Conservation (phyloP, 2,888 invertebrate genomes). For the Oligia fasciuncula region DNA sequence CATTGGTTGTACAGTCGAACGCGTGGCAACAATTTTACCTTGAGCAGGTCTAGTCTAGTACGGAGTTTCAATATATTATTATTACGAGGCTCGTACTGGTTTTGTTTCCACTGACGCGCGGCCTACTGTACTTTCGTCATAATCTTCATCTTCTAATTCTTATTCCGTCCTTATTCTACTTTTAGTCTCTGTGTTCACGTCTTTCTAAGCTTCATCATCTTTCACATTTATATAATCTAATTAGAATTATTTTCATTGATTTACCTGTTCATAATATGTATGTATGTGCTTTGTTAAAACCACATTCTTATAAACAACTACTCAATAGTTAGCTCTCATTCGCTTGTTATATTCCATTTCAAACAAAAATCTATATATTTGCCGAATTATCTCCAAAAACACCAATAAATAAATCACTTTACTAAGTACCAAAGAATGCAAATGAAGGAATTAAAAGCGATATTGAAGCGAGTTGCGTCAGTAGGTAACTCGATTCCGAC, state of each 20-base stretch:
- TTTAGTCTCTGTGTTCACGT: background rate
- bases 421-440: slow-evolving; percentile 39
- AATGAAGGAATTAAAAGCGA: slow-evolving; percentile 55
- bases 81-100: background rate
- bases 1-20: background rate
- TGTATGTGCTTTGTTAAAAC: too few relatives aligned
- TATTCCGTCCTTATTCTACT: background rate
- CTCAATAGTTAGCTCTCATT: background rate
- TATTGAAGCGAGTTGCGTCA: slow-evolving; percentile 53
- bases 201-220: background rate
- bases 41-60: background rate
- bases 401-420: slow-evolving; percentile 38
- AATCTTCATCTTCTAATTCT: background rate
- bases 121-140: background rate
- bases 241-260: background rate
- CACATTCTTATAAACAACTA: background rate
- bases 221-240: background rate
- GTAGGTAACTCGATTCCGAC: slow-evolving; percentile 52
- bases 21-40: background rate
- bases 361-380: background rate
- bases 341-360: background rate
- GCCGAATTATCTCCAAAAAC: slow-evolving; percentile 1
- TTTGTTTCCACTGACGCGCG: background rate
- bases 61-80: background rate
- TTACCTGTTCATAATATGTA: background rate